phyloP scores from a whole-genome alignment of 2,888 invertebrate genomes.

The Scaptodrosophila latifasciaeformis region DNA sequence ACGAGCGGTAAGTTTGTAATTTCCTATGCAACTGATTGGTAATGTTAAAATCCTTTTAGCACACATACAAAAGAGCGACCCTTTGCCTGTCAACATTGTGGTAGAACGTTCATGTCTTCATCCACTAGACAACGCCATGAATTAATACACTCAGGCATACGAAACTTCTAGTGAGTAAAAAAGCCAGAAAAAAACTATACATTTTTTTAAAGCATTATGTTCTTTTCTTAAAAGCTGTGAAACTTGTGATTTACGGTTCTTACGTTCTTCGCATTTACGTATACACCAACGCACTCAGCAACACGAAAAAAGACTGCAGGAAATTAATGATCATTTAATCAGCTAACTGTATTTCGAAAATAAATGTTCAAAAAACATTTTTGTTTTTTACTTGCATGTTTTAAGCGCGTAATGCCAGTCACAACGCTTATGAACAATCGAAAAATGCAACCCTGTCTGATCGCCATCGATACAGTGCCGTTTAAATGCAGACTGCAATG shows the following conservation, averaged over 20 bases:
- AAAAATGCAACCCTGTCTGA: too few species aligned
- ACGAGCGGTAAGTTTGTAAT: conserved; percentile 31
- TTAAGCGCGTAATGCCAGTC: too few species aligned
- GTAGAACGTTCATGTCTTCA: conserved; percentile 45
- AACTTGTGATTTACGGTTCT: conserved; percentile 43
- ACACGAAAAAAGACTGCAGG: conserved; percentile 27
- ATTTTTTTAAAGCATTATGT: not conserved
- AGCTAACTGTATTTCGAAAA: too few species aligned
- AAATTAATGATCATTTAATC: not conserved
- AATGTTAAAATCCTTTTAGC: conserved; percentile 8
- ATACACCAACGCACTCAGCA: conserved; percentile 39
- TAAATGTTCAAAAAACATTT: too few species aligned
- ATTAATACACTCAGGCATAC: conserved; percentile 34
- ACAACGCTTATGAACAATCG: too few species aligned
- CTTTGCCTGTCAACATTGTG: conserved; percentile 40
- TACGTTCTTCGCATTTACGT: conserved; percentile 38
- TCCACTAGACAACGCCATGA: conserved; percentile 42
- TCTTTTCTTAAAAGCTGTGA: conserved; percentile 36
- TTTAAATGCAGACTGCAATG: too few species aligned
- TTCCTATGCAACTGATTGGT: not conserved
- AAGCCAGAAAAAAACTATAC: not conserved
- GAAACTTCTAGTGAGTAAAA: conserved; percentile 38
- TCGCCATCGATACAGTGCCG: too few species aligned
- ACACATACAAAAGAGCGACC: conserved; percentile 51
- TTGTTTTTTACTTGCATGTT: too few species aligned